Conservation (phyloP, 2,888 invertebrate species). For the Didymodactylos carnosus region DNA sequence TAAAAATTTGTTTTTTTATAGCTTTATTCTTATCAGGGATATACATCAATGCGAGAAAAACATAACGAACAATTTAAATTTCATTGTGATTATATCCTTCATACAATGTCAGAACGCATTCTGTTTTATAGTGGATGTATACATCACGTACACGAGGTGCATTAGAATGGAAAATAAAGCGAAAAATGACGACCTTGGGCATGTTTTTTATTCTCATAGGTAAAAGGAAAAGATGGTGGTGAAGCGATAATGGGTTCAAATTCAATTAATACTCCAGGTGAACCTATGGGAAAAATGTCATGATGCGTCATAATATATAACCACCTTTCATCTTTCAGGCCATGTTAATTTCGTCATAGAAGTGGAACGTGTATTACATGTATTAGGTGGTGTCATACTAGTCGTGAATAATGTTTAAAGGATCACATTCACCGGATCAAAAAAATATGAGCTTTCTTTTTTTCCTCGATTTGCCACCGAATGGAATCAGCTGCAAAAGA, state of each 20-base stretch:
- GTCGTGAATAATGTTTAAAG: slow-evolving; percentile 86
- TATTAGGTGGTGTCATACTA: slow-evolving; percentile 77
- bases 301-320: background rate
- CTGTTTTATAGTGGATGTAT: slow-evolving; percentile 90
- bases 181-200: background rate
- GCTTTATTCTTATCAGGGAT: too few species aligned
- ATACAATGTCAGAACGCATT: slow-evolving; percentile 89
- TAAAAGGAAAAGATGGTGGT: slow-evolving; percentile 83
- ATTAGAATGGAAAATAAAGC: slow-evolving; percentile 29
- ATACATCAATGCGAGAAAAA: slow-evolving; percentile 16
- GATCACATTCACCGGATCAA: too few species aligned
- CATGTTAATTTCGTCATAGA: slow-evolving; percentile 98
- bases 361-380: slow-evolving; percentile 79
- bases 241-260: slow-evolving; percentile 99
- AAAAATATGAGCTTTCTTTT: too few species aligned
- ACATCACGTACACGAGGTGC: slow-evolving; percentile 79
- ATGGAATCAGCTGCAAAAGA: too few species aligned
- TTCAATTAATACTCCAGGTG: slow-evolving; percentile 81
- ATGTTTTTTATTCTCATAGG: slow-evolving; percentile 42
- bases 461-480: too few species aligned
- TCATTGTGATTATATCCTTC: background rate
- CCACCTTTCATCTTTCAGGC: slow-evolving; percentile 43
- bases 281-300: too few species aligned
- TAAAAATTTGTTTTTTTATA: background rate
- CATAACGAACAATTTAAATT: too few species aligned